These are phyloP conservation scores for Rhamnusium bicolor DNA, from an alignment of 2,888 invertebrate genomes.

Conservation along the genomic window DNA sequence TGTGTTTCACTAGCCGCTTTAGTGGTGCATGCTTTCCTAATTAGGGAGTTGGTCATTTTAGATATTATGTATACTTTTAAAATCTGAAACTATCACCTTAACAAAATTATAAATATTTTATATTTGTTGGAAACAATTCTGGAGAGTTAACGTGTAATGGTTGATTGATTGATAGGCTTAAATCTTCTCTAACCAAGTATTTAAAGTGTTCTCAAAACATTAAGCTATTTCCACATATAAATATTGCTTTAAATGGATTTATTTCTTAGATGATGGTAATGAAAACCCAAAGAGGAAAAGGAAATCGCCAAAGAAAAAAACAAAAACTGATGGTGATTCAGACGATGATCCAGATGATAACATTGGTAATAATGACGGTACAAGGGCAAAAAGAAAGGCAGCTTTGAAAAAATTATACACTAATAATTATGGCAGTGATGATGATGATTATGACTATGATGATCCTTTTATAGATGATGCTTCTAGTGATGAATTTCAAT, in stretches of 20 bases:
- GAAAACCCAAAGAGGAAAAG: neutral
- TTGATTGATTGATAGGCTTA: too few species aligned
- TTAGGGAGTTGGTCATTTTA: too few species aligned
- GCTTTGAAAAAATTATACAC: neutral
- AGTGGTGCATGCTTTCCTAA: too few species aligned
- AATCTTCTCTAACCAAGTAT: too few species aligned
- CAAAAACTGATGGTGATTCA: neutral
- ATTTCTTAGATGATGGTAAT: neutral
- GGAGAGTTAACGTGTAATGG: too few species aligned
- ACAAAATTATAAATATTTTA: too few species aligned
- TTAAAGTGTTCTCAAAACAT: neutral
- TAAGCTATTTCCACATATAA: neutral
- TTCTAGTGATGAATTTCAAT: slow-evolving; percentile 52
- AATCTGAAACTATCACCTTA: too few species aligned
- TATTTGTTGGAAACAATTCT: too few species aligned
- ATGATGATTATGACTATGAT: slow-evolving; percentile 49
- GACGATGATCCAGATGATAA: neutral
- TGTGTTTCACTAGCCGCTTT: too few species aligned
- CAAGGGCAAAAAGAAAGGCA: neutral
- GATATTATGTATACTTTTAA: too few species aligned
- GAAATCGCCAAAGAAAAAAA: neutral
- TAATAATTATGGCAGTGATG: slow-evolving; percentile 37
- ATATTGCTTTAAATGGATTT: neutral
- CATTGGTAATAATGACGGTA: neutral
- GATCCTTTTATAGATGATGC: slow-evolving; percentile 53